Evolutionary conservation across 37 sponge, comb jelly and placozoan genomes (phyloP).

Genomic region (Cladorhizidae sp.): DNA sequence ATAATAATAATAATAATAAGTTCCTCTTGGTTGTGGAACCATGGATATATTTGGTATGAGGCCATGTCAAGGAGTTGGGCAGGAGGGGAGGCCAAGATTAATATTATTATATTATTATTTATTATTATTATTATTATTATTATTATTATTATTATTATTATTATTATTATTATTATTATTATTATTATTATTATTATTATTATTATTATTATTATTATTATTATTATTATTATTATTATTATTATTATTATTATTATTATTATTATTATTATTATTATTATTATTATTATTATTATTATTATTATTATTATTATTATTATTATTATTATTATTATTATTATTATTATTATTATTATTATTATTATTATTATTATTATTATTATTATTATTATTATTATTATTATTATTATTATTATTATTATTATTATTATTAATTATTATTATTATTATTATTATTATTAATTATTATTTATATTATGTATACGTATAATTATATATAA

Average conservation of each 20-base stretch:
- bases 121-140: no score
- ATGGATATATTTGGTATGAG: no score
- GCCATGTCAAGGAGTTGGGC: no score
- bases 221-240: neutral
- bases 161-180: neutral
- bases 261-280: neutral
- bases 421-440: neutral
- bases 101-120: no score
- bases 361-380: slow-evolving; percentile 3
- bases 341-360: slow-evolving; percentile 3
- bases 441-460: no score
- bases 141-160: no score
- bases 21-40: no score
- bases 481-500: no score
- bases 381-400: slow-evolving; percentile 1
- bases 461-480: no score
- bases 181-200: neutral
- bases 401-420: neutral
- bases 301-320: neutral
- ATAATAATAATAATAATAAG: no score
- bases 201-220: neutral
- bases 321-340: slow-evolving; percentile 3
- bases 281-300: slow-evolving; percentile 1
- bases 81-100: no score
- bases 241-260: slow-evolving; percentile 1